Percentiles rank a stretch among this genome's conserved stretches.
Evolutionary conservation across 2,888 invertebrate genomes (phyloP).

Genomic region (Peribatodes rhomboidaria): DNA sequence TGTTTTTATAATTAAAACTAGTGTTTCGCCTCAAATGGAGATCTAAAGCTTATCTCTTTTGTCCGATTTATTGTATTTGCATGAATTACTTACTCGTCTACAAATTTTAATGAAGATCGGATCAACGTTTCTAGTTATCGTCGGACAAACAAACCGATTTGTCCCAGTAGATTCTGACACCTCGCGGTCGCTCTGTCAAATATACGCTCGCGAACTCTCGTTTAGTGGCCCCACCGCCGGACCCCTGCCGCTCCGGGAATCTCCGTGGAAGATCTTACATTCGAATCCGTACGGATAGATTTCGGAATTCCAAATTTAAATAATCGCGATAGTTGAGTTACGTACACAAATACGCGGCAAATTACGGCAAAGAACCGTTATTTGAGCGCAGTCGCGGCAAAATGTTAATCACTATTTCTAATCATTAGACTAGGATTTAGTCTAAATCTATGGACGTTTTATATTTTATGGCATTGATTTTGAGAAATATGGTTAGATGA

Average conservation of each 20-base stretch:
- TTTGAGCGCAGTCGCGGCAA: conserved; percentile 2
- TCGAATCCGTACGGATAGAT: conserved; percentile 55
- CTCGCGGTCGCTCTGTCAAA: too few relatives aligned
- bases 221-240: conserved; percentile 54
- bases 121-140: too few relatives aligned
- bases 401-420: conserved; percentile 19
- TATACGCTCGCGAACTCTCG: neutral
- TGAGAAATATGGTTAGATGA: conserved; percentile 21
- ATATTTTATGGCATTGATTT: conserved; percentile 23
- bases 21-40: too few relatives aligned
- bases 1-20: too few relatives aligned
- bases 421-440: conserved; percentile 19
- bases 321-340: conserved; percentile 41
- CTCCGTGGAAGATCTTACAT: conserved; percentile 58
- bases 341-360: conserved; percentile 11
- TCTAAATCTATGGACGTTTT: conserved; percentile 16
- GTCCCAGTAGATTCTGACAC: too few relatives aligned
- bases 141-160: too few relatives aligned
- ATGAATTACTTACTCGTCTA: too few relatives aligned
- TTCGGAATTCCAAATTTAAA: conserved; percentile 52
- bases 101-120: too few relatives aligned
- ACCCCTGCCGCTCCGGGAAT: conserved; percentile 67
- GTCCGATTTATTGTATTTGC: too few relatives aligned
- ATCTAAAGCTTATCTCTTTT: too few relatives aligned
- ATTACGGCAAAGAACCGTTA: conserved; percentile 19